Evolutionary conservation across 2,113 vertebrate genomes (phyloP), one percentile per base, ranked within the genome.

Genomic region (Circaetus cinerascens): DNA sequence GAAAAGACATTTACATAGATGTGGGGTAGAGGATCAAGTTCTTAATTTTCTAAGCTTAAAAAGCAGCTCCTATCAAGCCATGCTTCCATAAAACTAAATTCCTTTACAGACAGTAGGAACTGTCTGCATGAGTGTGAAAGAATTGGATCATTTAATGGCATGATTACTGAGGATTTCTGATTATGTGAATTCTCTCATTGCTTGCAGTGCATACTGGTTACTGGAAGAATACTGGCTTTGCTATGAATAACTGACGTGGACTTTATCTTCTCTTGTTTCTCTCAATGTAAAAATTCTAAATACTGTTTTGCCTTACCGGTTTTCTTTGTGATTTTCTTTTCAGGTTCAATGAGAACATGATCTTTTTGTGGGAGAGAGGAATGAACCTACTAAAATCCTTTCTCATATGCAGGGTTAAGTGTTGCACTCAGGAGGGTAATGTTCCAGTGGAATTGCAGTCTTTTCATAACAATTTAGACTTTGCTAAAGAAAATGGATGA

Each of bases 401-500:
- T 83, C 53, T 83, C 14, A 32, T 66, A 16, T 29, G 40, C 15
- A 51, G 81, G 63, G 84, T 90, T 90, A 97, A 95, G n/a, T 75
- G 59, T 79, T 50, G 4, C 27, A 50, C 77, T 79, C 62, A 22
- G 45, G 50, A 96, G 50, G 32, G 62, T 85, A 36, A 53, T 55
- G 62, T 67, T 89, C 48, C 71, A 53, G 53, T 85, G 89, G 91
- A 95, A 90, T 27, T 93, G 74, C 66, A 76, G 55, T 79, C 88
- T 87, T 88, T 81, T 93, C n/a, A 30, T 88, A 90, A 94, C 91
- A 68, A 43, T 69, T 94, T 95, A 94, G 94, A 91, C 95, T 97
- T 96, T 83, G 81, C 69, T 97, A 90, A 91, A 95, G 89, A 80
- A 89, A 91, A 73, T 68, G 73, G 62, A 87, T 97, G 94, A 95